Conservation (phyloP, 2,797 vertebrate species). For the Protonibea diacanthus region DNA sequence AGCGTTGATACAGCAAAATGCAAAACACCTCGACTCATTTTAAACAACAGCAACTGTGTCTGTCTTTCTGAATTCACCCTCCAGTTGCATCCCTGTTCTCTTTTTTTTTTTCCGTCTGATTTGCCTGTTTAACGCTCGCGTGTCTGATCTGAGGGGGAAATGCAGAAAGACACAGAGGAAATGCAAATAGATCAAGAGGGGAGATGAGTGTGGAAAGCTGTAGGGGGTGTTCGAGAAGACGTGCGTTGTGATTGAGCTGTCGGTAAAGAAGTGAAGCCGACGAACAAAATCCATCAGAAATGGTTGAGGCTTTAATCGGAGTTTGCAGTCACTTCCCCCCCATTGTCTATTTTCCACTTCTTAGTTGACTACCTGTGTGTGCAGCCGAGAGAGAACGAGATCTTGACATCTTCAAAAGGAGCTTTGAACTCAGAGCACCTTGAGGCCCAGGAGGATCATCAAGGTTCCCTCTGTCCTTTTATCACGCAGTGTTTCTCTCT, state of each 20-base stretch:
- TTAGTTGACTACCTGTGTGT: conserved; percentile 60
- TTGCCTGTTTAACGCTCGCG: conserved; percentile 12
- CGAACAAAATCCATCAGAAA: conserved; percentile 50
- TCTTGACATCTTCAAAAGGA: conserved; percentile 71
- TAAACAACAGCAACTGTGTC: conserved; percentile 19
- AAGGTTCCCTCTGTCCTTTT: conserved; percentile 72
- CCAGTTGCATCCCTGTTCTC: neutral
- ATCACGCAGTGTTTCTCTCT: conserved; percentile 48
- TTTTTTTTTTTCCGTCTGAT: conserved; percentile 27
- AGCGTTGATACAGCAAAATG: conserved; percentile 58
- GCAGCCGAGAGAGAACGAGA: conserved; percentile 33
- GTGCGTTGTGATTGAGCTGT: conserved; percentile 37
- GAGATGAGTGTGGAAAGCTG: conserved; percentile 19
- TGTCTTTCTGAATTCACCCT: conserved; percentile 11
- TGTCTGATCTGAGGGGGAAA: conserved; percentile 33
- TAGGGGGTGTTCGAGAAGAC: conserved; percentile 28
- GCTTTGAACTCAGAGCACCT: conserved; percentile 75
- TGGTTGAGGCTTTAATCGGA: too few species aligned
- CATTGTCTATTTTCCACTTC: conserved; percentile 39
- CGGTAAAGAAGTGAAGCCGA: conserved; percentile 41
- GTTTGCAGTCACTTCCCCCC: conserved; percentile 8
- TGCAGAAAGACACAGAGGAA: conserved; percentile 20
- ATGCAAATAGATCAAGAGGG: conserved; percentile 33
- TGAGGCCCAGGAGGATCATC: conserved; percentile 73
- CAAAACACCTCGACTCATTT: conserved; percentile 50